A percentile compares a stretch with the other conserved stretches of the same genome.
phyloP scores from a whole-genome alignment of 2,888 invertebrate genomes.

The Pristionchus fissidentatus region DNA sequence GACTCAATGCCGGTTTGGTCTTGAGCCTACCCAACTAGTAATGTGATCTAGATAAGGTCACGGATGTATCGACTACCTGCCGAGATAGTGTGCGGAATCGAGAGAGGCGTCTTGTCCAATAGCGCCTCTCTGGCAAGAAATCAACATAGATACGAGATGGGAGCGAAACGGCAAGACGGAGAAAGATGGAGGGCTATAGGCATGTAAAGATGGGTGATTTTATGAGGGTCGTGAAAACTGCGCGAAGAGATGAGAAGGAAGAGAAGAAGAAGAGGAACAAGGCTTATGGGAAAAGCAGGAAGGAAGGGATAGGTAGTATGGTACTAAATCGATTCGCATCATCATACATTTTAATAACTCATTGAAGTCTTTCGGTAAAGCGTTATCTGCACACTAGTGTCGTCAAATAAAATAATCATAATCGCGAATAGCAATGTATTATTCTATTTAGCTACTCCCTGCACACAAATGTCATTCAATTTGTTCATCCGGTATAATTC shows the following conservation, averaged over 20 bases:
- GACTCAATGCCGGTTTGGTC: background rate
- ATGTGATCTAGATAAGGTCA: conserved; percentile 37
- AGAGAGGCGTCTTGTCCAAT: background rate
- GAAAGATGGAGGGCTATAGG: background rate
- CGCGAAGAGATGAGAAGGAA: too few relatives aligned
- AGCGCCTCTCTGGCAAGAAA: background rate
- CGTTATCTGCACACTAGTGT: too few relatives aligned
- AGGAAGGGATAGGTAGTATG: background rate
- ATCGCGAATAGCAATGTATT: too few relatives aligned
- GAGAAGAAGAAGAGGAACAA: too few relatives aligned
- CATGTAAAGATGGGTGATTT: conserved; percentile 12
- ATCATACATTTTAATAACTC: background rate
- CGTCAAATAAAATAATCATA: too few relatives aligned
- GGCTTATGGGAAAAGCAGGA: background rate
- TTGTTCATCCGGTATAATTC: too few relatives aligned
- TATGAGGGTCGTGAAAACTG: conserved; percentile 37
- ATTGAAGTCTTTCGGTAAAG: background rate
- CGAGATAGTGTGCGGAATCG: background rate
- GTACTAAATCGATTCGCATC: background rate
- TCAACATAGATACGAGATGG: conserved; percentile 9
- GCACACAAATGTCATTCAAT: too few relatives aligned
- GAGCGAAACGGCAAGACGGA: background rate
- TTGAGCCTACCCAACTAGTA: conserved; percentile 3
- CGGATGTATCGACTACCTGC: background rate
- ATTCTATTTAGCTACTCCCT: too few relatives aligned